phyloP scores from a whole-genome alignment of 2,113 vertebrate species.

The Strix aluco region DNA sequence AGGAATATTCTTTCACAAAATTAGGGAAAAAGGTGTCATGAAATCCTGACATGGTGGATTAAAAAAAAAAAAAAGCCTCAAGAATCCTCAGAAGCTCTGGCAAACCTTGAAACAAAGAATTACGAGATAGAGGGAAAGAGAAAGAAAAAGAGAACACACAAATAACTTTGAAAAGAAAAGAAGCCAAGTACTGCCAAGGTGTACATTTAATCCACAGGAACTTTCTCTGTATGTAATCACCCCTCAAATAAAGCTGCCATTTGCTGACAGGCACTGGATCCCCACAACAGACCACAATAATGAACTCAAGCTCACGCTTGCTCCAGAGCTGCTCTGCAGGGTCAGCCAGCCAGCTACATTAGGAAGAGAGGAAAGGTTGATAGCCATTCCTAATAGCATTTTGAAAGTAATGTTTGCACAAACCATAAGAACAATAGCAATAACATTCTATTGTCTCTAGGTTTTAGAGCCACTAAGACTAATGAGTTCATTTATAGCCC shows the following conservation, averaged over 20 bases:
- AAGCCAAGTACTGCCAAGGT: neutral
- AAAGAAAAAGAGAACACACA: neutral
- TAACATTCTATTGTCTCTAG: slow-evolving; percentile 64
- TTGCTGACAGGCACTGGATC: neutral
- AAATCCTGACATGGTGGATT: neutral
- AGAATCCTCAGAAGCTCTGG: neutral
- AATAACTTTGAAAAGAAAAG: neutral
- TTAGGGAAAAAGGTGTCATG: neutral
- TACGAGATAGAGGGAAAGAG: neutral
- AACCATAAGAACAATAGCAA: slow-evolving; percentile 49
- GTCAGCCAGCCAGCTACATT: neutral
- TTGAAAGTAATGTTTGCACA: slow-evolving; percentile 30
- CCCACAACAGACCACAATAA: neutral
- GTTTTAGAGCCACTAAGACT: slow-evolving; percentile 81
- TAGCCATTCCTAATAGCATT: neutral
- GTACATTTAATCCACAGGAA: neutral
- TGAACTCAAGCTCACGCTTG: neutral
- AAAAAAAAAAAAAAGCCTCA: neutral
- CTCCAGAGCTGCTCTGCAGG: neutral
- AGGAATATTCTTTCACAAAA: neutral
- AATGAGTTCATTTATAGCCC: slow-evolving; percentile 90
- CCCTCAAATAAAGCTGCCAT: neutral
- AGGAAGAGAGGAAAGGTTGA: neutral
- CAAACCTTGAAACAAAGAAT: neutral
- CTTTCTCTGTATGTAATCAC: neutral